A percentile compares a stretch with the other conserved stretches of the same genome.
phyloP scores from a whole-genome alignment of 2,113 vertebrate genomes.

The Gadus macrocephalus region DNA sequence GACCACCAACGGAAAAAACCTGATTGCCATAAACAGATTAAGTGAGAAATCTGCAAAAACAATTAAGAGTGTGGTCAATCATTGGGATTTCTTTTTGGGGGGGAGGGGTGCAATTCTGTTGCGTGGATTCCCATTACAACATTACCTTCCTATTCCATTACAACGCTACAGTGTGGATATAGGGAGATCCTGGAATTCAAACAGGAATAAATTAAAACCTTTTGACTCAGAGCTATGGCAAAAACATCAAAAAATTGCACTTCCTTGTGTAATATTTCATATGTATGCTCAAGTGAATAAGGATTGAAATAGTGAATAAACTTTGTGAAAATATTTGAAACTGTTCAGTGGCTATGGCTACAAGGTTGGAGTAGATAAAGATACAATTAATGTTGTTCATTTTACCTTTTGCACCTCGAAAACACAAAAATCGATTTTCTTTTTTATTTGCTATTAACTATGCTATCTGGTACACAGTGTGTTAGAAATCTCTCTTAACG shows the following conservation, averaged over 20 bases:
- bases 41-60: too few relatives aligned
- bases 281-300: conserved; percentile 8
- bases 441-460: not conserved
- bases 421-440: too few relatives aligned
- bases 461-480: conserved; percentile 1
- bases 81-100: not conserved
- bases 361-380: not conserved
- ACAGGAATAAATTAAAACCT: conserved; percentile 70
- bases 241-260: conserved; percentile 35
- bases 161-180: conserved; percentile 26
- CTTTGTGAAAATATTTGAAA: too few relatives aligned
- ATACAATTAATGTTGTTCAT: not conserved
- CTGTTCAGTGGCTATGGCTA: not conserved
- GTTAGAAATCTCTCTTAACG: not conserved
- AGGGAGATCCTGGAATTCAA: conserved; percentile 50
- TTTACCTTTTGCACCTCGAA: too few relatives aligned
- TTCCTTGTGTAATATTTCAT: conserved; percentile 4
- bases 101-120: too few relatives aligned
- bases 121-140: too few relatives aligned
- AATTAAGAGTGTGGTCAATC: too few relatives aligned
- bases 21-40: too few relatives aligned
- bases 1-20: too few relatives aligned
- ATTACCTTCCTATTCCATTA: conserved; percentile 28
- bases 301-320: conserved; percentile 1
- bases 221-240: conserved; percentile 39